Base-by-base conservation (phyloP, 2,113 vertebrate genomes). In the Hippocampus zosterae region DNA sequence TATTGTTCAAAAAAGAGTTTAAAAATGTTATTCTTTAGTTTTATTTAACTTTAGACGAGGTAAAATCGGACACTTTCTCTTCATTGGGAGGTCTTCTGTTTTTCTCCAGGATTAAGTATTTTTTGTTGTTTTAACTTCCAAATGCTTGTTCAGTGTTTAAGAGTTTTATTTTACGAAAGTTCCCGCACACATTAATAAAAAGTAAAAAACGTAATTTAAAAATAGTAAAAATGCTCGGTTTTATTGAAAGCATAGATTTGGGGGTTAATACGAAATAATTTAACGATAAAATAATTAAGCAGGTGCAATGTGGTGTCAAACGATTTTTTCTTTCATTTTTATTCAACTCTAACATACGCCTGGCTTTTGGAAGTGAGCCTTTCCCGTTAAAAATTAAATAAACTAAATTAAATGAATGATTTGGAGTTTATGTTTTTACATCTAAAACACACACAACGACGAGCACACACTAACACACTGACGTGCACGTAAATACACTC, bases 371-470 rank as follows among this genome's bases (percentile, higher is more conserved):
- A 18, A 15, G 27, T 25, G 23, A 55, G 23, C 16, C 25, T 60
- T 60, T 60, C 57, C 33, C 27, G 27, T 33, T 60, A 59, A 27
- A 42, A 48, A 78, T 23, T 9, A 37, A 71, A 83, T 71, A 70
- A 75, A n/a, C 59, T n/a, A n/a, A n/a, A 71, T 46, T 85, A 60
- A 70, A 91, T 84, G 81, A 73, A 84, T 82, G 75, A 83, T 91
- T 89, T 73, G 75, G 85, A 87, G 90, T 85, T 89, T 87, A 85
- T 81, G 84, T 72, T 86, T 85, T 57, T 65, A 18, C 15, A 33
- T 50, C 48, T n/a, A 13, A 60, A 19, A 1, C 40, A 1, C 67
- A 19, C 48, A 9, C 25, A 44, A 52, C 19, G 7, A n/a, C 19
- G 7, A 52, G 27, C 50, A 0, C 67, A 0, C 19, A 61, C 70